Percentiles rank a stretch among this genome's conserved stretches.
Evolutionary conservation across 2,797 vertebrate species (phyloP).

Genomic region (Lutra lutra): DNA sequence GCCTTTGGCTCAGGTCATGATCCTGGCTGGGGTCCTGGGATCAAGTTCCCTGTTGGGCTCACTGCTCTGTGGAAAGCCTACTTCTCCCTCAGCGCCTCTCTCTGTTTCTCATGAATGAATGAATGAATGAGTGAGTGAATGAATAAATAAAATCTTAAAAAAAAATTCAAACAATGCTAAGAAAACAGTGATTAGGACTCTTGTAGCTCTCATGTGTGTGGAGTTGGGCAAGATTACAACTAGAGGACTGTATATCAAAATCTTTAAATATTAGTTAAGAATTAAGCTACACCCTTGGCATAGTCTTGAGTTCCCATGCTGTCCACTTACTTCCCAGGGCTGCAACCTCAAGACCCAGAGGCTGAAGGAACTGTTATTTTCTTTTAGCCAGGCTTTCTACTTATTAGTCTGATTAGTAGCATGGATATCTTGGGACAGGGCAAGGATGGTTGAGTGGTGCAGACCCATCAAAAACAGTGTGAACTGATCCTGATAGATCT

Average conservation of each 20-base stretch:
- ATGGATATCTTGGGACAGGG: neutral
- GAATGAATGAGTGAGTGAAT: too few species aligned
- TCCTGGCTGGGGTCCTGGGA: neutral
- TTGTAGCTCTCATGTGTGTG: neutral
- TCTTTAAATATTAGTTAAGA: constrained; percentile 14
- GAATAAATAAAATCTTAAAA: neutral
- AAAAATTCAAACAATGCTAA: constrained; percentile 27
- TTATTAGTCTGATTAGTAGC: neutral
- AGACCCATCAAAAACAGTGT: neutral
- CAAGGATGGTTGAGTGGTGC: neutral
- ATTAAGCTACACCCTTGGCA: neutral
- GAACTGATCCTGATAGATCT: neutral
- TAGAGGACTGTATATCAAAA: neutral
- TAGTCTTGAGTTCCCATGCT: neutral
- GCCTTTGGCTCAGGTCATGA: neutral
- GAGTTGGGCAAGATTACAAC: neutral
- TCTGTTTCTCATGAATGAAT: too few species aligned
- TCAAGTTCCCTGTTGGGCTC: neutral
- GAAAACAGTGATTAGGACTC: neutral
- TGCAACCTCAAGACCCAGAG: neutral
- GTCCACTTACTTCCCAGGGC: neutral
- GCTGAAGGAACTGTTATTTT: neutral
- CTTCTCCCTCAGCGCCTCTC: neutral
- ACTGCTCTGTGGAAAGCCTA: neutral
- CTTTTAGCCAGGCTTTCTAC: neutral